Conservation (phyloP, 1,140 invertebrate species). For the Drosophila nebulosa region DNA sequence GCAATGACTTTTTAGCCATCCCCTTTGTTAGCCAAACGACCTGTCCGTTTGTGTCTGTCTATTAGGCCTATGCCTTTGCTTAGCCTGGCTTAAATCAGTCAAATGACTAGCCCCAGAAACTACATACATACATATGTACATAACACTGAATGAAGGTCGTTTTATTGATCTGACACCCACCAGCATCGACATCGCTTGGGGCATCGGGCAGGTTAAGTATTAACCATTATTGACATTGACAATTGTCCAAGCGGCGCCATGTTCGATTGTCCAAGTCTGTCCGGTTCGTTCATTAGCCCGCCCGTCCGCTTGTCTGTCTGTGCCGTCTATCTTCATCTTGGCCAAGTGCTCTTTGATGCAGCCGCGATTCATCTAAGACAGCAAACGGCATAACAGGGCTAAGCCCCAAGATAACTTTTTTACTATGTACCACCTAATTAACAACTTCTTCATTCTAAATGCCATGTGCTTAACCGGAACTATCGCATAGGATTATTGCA, state of each 20-base stretch:
- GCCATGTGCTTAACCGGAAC: background rate
- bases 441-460: background rate
- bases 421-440: background rate
- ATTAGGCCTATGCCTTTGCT: background rate
- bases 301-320: background rate
- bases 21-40: too few species aligned
- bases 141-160: constrained; percentile 49
- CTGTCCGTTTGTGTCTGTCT: background rate
- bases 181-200: background rate
- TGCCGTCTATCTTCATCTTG: background rate
- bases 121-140: too few species aligned
- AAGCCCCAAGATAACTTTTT: background rate
- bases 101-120: constrained; percentile 59
- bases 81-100: constrained; percentile 55
- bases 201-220: constrained; percentile 47
- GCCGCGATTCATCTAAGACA: background rate
- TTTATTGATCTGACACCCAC: constrained; percentile 69
- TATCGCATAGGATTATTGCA: background rate
- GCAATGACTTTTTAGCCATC: too few species aligned
- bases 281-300: background rate
- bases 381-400: background rate
- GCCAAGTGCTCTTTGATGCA: background rate
- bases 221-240: constrained; percentile 77
- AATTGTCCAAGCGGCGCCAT: constrained; percentile 49
- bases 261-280: constrained; percentile 1